Conservation (phyloP, 37 sponge, comb jelly and placozoan species). For the Hexactinellida sp. region DNA sequence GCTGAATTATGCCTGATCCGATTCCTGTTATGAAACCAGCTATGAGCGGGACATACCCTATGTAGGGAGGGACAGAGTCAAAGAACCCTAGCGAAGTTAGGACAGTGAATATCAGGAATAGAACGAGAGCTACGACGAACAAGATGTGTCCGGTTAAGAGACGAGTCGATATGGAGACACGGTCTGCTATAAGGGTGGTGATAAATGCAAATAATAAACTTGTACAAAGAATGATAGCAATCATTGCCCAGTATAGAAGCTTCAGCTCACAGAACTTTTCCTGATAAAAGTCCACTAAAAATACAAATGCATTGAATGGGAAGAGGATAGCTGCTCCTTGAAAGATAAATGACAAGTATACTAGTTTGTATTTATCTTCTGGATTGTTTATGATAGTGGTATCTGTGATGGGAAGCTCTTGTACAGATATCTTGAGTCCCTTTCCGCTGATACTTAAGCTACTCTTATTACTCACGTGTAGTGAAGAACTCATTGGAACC, state of each 20-base stretch:
- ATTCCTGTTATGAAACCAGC: background rate
- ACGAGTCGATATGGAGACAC: background rate
- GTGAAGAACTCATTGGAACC: background rate
- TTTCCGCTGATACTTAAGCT: background rate
- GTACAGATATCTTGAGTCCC: background rate
- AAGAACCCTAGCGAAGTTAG: background rate
- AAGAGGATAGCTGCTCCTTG: background rate
- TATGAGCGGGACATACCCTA: background rate
- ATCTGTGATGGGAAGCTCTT: background rate
- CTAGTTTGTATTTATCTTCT: background rate
- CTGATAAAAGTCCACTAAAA: background rate
- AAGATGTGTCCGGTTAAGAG: background rate
- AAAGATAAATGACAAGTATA: background rate
- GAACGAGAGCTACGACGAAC: background rate
- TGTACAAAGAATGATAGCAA: background rate
- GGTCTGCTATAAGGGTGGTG: background rate
- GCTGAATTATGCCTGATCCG: slow-evolving; percentile 5
- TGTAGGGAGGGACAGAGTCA: background rate
- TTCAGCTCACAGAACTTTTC: slow-evolving; percentile 2
- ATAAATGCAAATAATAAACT: background rate
- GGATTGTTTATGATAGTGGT: background rate
- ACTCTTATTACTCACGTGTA: background rate
- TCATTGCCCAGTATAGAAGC: background rate
- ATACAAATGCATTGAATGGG: background rate
- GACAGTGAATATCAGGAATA: background rate